Percentiles rank a stretch among this genome's conserved stretches.
Evolutionary conservation across 2,113 vertebrate genomes (phyloP).

Genomic region (Psammodynastes pulverulentus): DNA sequence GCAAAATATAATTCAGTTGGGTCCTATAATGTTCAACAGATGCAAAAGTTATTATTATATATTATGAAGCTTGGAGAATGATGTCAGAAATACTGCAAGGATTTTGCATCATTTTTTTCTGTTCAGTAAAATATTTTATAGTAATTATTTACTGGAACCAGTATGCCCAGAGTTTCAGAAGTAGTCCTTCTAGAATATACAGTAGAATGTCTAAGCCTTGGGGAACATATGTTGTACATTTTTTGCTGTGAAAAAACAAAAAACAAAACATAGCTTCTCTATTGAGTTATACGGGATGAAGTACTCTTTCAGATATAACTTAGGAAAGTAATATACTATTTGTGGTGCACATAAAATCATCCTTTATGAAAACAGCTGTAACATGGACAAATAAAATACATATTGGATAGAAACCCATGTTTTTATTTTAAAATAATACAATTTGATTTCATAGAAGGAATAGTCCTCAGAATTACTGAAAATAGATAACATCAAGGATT

Average conservation of each 20-base stretch:
- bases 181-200: slow-evolving; percentile 16
- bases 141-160: slow-evolving; percentile 38
- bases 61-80: not conserved
- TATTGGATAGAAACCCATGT: not conserved
- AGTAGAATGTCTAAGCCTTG: slow-evolving; percentile 10
- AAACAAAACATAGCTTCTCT: not conserved
- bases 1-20: not conserved
- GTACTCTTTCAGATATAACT: slow-evolving; percentile 24
- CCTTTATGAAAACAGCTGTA: slow-evolving; percentile 14
- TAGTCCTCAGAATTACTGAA: not conserved
- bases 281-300: slow-evolving; percentile 35
- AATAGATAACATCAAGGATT: not conserved
- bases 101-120: slow-evolving; percentile 41
- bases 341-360: not conserved
- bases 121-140: slow-evolving; percentile 17
- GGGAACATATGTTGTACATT: slow-evolving; percentile 17
- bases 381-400: not conserved
- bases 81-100: slow-evolving; percentile 18
- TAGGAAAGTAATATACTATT: slow-evolving; percentile 21
- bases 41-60: not conserved
- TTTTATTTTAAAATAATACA: not conserved
- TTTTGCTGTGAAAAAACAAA: not conserved
- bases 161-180: slow-evolving; percentile 21
- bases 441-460: not conserved
- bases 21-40: not conserved